These are phyloP conservation scores for Heliconius melpomene DNA, from an alignment of 1,140 invertebrate species.

Conservation along the genomic window DNA sequence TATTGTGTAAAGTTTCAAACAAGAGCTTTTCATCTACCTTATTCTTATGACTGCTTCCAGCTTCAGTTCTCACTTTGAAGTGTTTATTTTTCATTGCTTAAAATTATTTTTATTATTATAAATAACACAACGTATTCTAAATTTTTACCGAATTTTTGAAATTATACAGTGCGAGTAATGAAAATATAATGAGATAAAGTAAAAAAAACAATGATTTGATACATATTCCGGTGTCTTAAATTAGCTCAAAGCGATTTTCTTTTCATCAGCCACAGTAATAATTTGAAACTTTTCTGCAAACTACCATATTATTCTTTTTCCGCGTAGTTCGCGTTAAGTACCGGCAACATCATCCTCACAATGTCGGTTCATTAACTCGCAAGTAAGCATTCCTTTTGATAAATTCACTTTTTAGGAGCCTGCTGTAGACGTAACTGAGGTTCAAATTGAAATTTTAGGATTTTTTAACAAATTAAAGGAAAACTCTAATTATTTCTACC, in stretches of 20 bases:
- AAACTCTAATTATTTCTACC: background rate
- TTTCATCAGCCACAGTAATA: slow-evolving; percentile 3
- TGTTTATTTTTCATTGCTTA: background rate
- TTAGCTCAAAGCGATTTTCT: background rate
- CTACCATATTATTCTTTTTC: slow-evolving; percentile 44
- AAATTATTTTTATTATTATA: background rate
- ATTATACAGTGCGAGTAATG: background rate
- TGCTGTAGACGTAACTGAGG: slow-evolving; percentile 26
- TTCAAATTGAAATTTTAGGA: slow-evolving; percentile 24
- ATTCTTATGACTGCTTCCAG: background rate
- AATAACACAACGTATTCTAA: background rate
- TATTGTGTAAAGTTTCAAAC: slow-evolving; percentile 14
- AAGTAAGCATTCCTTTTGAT: slow-evolving; percentile 48
- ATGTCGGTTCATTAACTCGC: slow-evolving; percentile 49
- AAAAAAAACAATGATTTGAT: no score
- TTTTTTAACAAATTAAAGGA: slow-evolving; percentile 22
- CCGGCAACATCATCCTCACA: slow-evolving; percentile 45
- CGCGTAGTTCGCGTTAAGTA: slow-evolving; percentile 43
- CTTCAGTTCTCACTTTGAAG: background rate
- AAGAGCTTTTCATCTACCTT: slow-evolving; percentile 10
- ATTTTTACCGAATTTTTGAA: background rate
- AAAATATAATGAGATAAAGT: no score
- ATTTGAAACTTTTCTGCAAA: slow-evolving; percentile 30
- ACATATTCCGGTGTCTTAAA: background rate
- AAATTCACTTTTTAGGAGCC: slow-evolving; percentile 43